Evolutionary conservation across 2,797 vertebrate genomes (phyloP).

Genomic region (Rhinella marina): DNA sequence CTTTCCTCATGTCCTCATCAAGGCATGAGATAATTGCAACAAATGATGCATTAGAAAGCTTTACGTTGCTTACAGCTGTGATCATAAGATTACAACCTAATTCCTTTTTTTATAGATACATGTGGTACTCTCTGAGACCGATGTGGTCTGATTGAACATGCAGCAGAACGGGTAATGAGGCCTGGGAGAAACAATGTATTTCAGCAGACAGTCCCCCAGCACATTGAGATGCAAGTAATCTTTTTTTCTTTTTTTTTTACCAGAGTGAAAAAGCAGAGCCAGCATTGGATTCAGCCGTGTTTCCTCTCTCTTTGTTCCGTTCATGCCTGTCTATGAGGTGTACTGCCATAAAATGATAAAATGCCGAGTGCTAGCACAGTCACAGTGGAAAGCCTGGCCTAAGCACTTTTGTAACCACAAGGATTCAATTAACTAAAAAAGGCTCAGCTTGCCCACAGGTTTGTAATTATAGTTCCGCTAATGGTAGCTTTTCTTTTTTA

Average conservation of each 20-base stretch:
- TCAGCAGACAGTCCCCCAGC: not conserved
- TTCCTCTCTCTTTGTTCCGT: constrained; percentile 1
- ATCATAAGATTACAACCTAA: constrained; percentile 24
- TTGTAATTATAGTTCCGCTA: constrained; percentile 56
- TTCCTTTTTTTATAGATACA: not conserved
- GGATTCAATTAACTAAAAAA: constrained; percentile 59
- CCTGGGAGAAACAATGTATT: constrained; percentile 21
- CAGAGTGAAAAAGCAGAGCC: constrained; percentile 19
- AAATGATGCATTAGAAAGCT: not conserved
- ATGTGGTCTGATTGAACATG: constrained; percentile 16
- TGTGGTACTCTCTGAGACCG: not conserved
- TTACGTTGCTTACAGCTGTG: not conserved
- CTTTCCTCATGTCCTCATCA: not conserved
- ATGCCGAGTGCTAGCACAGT: constrained; percentile 24
- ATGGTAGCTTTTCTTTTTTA: constrained; percentile 50
- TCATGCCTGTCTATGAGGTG: constrained; percentile 16
- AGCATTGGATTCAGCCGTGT: constrained; percentile 7
- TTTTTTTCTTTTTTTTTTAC: constrained; percentile 20
- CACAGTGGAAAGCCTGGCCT: constrained; percentile 50
- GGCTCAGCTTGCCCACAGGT: constrained; percentile 42
- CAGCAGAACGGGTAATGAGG: constrained; percentile 30
- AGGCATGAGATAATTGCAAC: constrained; percentile 6
- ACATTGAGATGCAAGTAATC: constrained; percentile 35
- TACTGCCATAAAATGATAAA: constrained; percentile 41
- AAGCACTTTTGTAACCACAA: constrained; percentile 58